Evolutionary conservation across 2,113 vertebrate genomes (phyloP).

Genomic region (Podarcis muralis): DNA sequence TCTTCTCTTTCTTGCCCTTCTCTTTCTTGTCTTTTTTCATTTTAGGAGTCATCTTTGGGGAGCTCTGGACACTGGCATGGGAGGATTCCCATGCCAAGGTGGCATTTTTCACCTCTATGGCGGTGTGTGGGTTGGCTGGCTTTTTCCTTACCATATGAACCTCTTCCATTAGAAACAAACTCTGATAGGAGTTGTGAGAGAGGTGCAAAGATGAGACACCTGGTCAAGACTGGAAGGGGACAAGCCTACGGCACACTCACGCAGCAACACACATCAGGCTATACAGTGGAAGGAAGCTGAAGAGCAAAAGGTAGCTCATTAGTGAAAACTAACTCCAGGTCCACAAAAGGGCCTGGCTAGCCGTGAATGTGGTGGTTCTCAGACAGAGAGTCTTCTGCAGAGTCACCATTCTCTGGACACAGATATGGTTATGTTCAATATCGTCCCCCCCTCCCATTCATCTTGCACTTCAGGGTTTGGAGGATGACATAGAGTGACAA

Average conservation of each 20-base stretch:
- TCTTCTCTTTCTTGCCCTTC: slow-evolving; percentile 78
- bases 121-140: slow-evolving; percentile 83
- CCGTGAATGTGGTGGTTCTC: slow-evolving; percentile 59
- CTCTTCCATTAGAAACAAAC: slow-evolving; percentile 94
- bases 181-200: slow-evolving; percentile 87
- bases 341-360: slow-evolving; percentile 52
- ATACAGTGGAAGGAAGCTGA: slow-evolving; percentile 82
- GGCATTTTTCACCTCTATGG: slow-evolving; percentile 88
- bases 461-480: slow-evolving; percentile 18
- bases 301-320: slow-evolving; percentile 86
- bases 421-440: background rate
- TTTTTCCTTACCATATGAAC: slow-evolving; percentile 86
- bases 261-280: slow-evolving; percentile 85
- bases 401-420: background rate
- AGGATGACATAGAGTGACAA: background rate
- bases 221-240: slow-evolving; percentile 79
- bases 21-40: slow-evolving; percentile 79
- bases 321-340: slow-evolving; percentile 76
- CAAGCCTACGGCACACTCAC: slow-evolving; percentile 82
- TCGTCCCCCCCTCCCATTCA: background rate
- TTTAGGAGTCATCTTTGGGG: slow-evolving; percentile 88
- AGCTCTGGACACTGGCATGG: slow-evolving; percentile 87
- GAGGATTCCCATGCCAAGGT: slow-evolving; percentile 91
- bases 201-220: slow-evolving; percentile 87
- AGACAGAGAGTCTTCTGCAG: slow-evolving; percentile 48